A percentile compares a stretch with the other conserved stretches of the same genome.
Conservation (phyloP, 2,113 vertebrate species). For the Chionomys nivalis region DNA sequence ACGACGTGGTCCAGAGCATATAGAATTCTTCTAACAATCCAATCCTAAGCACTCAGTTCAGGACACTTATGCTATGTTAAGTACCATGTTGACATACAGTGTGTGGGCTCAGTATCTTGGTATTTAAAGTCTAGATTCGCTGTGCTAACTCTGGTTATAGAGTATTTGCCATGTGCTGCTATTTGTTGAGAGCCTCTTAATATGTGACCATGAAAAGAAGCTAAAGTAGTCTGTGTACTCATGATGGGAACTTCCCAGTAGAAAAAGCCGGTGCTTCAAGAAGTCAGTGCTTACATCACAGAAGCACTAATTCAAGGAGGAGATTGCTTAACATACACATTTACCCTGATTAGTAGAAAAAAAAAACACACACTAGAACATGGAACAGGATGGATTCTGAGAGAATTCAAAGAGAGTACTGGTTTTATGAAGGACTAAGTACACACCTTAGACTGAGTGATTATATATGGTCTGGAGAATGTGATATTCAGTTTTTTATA, state of each 20-base stretch:
- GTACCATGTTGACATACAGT: fast-evolving
- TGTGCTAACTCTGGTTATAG: background rate
- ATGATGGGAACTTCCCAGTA: background rate
- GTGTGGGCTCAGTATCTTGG: background rate
- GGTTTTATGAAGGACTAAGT: background rate
- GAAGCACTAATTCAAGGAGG: background rate
- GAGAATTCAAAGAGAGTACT: background rate
- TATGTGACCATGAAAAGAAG: background rate
- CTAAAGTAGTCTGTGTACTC: background rate
- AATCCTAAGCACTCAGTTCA: background rate
- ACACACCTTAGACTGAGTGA: background rate
- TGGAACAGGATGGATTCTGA: background rate
- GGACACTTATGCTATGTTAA: background rate
- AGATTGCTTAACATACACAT: background rate
- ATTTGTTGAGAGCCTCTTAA: background rate
- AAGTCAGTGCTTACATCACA: background rate
- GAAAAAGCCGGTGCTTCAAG: background rate
- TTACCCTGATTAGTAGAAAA: background rate
- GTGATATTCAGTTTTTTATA: background rate
- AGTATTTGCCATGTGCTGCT: background rate
- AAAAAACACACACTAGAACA: background rate
- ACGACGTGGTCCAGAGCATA: too few relatives aligned
- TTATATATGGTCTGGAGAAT: background rate
- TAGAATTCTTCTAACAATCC: too few relatives aligned
- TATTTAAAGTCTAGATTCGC: background rate